Evolutionary conservation across 2,113 vertebrate species (phyloP).

Genomic region (Vidua chalybeata): DNA sequence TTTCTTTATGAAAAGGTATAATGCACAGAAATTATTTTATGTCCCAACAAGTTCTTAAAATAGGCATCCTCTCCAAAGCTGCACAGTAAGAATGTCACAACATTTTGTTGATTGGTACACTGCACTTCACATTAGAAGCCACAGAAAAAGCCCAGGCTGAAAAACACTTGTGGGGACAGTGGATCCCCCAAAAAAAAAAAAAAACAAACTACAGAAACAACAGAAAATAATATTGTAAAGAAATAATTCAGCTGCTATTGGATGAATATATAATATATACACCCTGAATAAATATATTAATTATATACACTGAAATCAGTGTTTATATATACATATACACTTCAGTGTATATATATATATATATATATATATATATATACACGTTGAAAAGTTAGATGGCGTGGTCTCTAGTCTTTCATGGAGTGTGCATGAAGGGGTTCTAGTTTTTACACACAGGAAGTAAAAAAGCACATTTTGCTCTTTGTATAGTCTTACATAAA

Average conservation of each 20-base stretch:
- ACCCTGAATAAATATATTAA: neutral
- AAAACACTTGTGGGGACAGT: neutral
- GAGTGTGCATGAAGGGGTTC: neutral
- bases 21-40: neutral
- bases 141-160: neutral
- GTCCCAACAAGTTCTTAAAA: neutral
- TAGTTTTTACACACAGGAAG: neutral
- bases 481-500: constrained; percentile 6
- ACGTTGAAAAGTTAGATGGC: constrained; percentile 24
- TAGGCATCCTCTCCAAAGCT: neutral
- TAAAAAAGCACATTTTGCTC: constrained; percentile 33
- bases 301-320: neutral
- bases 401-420: constrained; percentile 41
- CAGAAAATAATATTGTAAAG: constrained; percentile 33
- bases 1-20: neutral
- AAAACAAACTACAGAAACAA: neutral
- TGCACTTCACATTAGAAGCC: neutral
- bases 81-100: neutral
- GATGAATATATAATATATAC: constrained; percentile 28
- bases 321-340: neutral
- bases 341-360: neutral
- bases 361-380: neutral
- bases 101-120: neutral
- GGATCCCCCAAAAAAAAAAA: neutral
- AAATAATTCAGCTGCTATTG: constrained; percentile 26